Evolutionary conservation across 2,797 vertebrate genomes (phyloP), one percentile per base, ranked within the genome.

Genomic region (Heliangelus exortis): DNA sequence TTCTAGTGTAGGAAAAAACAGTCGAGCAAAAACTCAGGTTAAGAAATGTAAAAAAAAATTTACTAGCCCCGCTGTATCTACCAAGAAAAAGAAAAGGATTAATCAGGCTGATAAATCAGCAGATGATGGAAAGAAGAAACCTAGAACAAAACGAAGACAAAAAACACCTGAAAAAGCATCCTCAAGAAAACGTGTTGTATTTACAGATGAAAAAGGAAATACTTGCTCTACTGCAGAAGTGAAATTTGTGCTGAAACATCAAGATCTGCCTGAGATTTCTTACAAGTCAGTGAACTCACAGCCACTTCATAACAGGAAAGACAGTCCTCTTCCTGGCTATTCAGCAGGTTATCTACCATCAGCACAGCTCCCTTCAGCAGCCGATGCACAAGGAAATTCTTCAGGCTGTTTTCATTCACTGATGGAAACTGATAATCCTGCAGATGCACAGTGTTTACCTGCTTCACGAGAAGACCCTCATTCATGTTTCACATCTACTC

Each of bases 41-140:
- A 97, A 97, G 91, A 99, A 98, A 97, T 96, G 97, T 77, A 99
- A 98, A 96, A 98, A 98, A 93, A 98, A 98, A 92, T 96, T 97
- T 95, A 54, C 84, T 94, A 96, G 91, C 77, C 84, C 98, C 20
- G 48, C 96, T 86, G 84, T 95, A 51, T 95, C 96, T 87, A 95
- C 92, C 58, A 98, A 98, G 91, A 98, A 98, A 97, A 98, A 97
- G 93, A 98, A 96, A 89, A 98, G 96, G 94, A 84, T 92, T 45
- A 98, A 94, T 94, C 97, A 98, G 75, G 77, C 94, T 48, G 93
- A 92, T 84, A 98, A 98, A 97, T 75, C 91, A 74, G 48, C 58
- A 71, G 98, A 97, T 75, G 96, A 97, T 69, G 95, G 93, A 59
- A 98, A 97, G 85, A 97, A 98, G 95, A 95, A 98, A 91, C 97